Evolutionary conservation across 2,797 vertebrate species (phyloP), one percentile per base, ranked within the genome.

Genomic region (Phrynocephalus forsythii): DNA sequence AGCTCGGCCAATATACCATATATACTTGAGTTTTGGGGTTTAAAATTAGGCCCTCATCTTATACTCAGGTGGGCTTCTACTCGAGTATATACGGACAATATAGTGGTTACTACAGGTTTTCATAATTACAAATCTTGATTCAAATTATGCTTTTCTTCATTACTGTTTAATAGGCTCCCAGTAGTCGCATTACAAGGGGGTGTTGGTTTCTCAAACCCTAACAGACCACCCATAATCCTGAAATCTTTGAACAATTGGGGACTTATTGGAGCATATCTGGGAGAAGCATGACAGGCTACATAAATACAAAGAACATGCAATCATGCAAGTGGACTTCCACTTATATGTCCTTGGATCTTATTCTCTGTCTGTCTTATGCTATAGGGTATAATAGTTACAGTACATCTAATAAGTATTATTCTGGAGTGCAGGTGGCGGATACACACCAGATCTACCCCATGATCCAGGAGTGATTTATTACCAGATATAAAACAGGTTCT

Each of bases 401-500:
- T 60, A 3, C 75, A 71, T 63, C 28, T 9, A 60, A 60, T 78
- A 38, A 89, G 68, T 11, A 3, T 24, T 78, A 67, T 33, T 8
- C 76, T 33, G 15, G 79, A 15, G 68, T 26, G 10, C 44, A 60
- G 13, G 24, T 18, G 33, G 88, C 68, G 30, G 1, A 6, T 3
- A 87, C 30, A 24, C 20, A 20, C 28, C 50, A 76, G 81, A 30
- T 69, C 63, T 90, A 68, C 30, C 66, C 87, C 84, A 85, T 0
- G 22, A n/a, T 52, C 60, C 48, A 52, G 18, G 50, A 88, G 48
- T 66, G 63, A 88, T 75, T 83, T 73, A 77, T 96, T 97, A 98
- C 98, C 98, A 98, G 93, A 89, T 96, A 93, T 89, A 98, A 88
- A 33, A 91, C 92, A 86, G 95, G 94, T 67, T 97, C 96, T 24